Conservation (phyloP, 1,140 invertebrate genomes). For the Nasonia longicornis region DNA sequence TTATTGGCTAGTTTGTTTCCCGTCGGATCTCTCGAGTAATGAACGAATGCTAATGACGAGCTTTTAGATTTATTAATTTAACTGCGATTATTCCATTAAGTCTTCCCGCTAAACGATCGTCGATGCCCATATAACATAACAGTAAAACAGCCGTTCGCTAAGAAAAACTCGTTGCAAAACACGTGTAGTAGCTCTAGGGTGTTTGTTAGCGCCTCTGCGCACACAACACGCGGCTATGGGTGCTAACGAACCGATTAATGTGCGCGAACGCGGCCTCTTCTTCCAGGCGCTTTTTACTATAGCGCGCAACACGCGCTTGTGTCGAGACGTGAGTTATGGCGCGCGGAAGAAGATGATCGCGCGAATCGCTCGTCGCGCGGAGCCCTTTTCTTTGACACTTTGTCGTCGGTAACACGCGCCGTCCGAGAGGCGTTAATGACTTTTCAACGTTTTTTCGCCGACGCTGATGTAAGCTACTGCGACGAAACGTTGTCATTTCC, state of each 20-base stretch:
- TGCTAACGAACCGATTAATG: conserved; percentile 60
- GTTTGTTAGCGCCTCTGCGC: conserved; percentile 40
- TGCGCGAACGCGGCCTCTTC: conserved; percentile 54
- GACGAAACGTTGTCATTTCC: not conserved
- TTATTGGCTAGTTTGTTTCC: too few relatives aligned
- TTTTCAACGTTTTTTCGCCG: not conserved
- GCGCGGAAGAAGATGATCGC: conserved; percentile 49
- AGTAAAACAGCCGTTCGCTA: not conserved
- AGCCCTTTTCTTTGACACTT: conserved; percentile 42
- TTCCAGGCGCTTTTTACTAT: conserved; percentile 52
- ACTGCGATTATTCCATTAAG: too few relatives aligned
- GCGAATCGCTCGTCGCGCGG: conserved; percentile 47
- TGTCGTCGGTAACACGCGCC: not conserved
- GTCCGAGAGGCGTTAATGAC: conserved; percentile 1
- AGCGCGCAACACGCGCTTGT: conserved; percentile 40
- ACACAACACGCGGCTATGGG: conserved; percentile 46
- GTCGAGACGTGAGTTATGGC: conserved; percentile 51
- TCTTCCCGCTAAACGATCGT: not conserved
- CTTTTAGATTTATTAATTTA: too few relatives aligned
- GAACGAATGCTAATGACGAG: too few relatives aligned
- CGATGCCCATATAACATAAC: not conserved
- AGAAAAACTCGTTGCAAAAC: conserved; percentile 12
- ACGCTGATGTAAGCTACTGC: too few relatives aligned
- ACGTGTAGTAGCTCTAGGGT: conserved; percentile 22
- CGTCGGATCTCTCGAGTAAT: too few relatives aligned